Conservation (phyloP, 2,113 vertebrate species). For the Xyrauchen texanus region DNA sequence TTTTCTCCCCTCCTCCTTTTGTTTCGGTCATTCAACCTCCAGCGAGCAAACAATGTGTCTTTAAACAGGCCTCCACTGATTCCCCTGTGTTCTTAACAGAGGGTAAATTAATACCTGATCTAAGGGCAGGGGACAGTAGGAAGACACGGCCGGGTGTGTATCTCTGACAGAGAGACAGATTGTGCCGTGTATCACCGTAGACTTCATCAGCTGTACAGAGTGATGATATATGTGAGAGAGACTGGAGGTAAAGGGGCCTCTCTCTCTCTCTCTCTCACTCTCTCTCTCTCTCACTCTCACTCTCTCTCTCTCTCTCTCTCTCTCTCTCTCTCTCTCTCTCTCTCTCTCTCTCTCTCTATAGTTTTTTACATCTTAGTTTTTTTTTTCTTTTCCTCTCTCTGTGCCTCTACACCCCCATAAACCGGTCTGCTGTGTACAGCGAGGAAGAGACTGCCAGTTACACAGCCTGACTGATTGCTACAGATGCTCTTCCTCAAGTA, state of each 20-base stretch:
- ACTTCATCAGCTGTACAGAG: slow-evolving; percentile 74
- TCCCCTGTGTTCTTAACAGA: neutral
- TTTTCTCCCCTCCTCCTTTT: neutral
- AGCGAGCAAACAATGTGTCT: neutral
- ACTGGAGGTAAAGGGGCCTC: slow-evolving; percentile 56
- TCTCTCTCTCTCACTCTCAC: neutral
- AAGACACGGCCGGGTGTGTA: slow-evolving; percentile 21
- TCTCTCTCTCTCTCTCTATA: no score
- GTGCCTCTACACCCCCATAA: slow-evolving; percentile 3
- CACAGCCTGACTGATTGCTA: slow-evolving; percentile 93
- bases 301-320: neutral
- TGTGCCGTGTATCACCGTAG: slow-evolving; percentile 55
- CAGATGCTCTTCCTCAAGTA: slow-evolving; percentile 99
- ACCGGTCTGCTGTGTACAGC: slow-evolving; percentile 51
- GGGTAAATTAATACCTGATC: slow-evolving; percentile 13
- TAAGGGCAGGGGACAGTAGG: slow-evolving; percentile 24
- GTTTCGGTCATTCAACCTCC: slow-evolving; percentile 18
- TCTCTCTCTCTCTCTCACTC: neutral
- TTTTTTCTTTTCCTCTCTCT: neutral
- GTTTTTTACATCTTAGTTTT: no score
- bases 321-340: slow-evolving; percentile 6
- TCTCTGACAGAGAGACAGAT: slow-evolving; percentile 32
- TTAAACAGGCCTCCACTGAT: slow-evolving; percentile 33
- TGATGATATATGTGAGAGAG: slow-evolving; percentile 72
- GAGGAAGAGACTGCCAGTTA: slow-evolving; percentile 76